phyloP scores from a whole-genome alignment of 2,888 invertebrate genomes.

The Nephrotoma guestfalica region DNA sequence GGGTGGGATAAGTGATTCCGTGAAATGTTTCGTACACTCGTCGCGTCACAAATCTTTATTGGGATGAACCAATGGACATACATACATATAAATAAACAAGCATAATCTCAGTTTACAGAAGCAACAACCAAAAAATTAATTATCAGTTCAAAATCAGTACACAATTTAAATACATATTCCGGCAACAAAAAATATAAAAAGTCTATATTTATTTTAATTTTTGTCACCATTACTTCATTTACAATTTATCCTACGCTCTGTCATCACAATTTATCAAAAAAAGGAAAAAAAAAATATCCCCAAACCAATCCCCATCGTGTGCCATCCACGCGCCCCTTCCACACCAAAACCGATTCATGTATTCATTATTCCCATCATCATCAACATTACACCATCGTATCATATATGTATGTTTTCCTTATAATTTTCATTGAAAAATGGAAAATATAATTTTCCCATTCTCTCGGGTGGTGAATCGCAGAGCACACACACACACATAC shows the following conservation, averaged over 20 bases:
- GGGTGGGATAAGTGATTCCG: too few species aligned
- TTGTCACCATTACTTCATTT: background rate
- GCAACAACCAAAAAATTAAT: background rate
- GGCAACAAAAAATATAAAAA: background rate
- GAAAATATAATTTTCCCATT: background rate
- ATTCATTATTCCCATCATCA: background rate
- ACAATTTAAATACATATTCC: background rate
- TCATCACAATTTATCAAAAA: background rate
- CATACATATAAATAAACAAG: too few species aligned
- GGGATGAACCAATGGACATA: too few species aligned
- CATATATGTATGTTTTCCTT: background rate
- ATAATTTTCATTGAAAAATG: background rate
- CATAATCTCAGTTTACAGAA: background rate
- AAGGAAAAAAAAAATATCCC: background rate
- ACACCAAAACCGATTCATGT: background rate
- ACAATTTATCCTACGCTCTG: background rate
- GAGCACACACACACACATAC: background rate
- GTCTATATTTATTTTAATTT: background rate
- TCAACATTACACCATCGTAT: background rate
- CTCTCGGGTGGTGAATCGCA: background rate
- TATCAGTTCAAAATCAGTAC: background rate
- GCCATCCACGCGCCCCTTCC: background rate
- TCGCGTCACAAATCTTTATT: too few species aligned
- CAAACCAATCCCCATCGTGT: background rate
- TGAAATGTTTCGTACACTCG: too few species aligned